phyloP scores from a whole-genome alignment of 2,797 vertebrate species.

The Glyptemys insculpta region DNA sequence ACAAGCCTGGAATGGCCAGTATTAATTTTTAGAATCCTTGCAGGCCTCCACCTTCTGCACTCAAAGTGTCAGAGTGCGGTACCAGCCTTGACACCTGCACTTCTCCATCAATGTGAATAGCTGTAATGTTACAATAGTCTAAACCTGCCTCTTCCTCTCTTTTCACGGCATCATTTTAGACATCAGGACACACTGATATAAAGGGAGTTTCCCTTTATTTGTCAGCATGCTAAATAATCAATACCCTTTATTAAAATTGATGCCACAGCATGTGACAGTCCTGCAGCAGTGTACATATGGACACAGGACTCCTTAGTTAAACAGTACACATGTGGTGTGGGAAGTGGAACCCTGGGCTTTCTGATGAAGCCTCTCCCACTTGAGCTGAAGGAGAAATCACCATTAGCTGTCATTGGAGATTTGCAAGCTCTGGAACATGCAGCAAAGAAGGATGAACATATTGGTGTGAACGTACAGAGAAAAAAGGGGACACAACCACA shows the following conservation, averaged over 20 bases:
- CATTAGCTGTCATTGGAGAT: neutral
- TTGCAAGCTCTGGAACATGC: neutral
- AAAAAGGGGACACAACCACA: neutral
- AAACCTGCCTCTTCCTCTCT: neutral
- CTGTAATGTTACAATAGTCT: neutral
- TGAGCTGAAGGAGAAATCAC: conserved; percentile 20
- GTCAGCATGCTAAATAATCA: neutral
- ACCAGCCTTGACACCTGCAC: neutral
- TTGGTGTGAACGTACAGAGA: neutral
- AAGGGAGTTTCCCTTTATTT: conserved; percentile 1
- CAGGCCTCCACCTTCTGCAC: too few species aligned
- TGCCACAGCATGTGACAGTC: neutral
- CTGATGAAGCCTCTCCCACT: neutral
- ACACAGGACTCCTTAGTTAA: neutral
- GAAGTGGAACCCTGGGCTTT: neutral
- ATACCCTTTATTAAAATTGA: neutral
- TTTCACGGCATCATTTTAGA: neutral
- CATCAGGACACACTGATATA: neutral
- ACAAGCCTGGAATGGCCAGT: too few species aligned
- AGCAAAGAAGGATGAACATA: neutral
- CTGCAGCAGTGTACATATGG: neutral
- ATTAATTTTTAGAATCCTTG: too few species aligned
- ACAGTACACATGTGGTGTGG: neutral
- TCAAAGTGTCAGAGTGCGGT: too few species aligned
- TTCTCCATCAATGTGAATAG: neutral